Evolutionary conservation across 2,113 vertebrate species (phyloP).

Genomic region (Saguinus midas): DNA sequence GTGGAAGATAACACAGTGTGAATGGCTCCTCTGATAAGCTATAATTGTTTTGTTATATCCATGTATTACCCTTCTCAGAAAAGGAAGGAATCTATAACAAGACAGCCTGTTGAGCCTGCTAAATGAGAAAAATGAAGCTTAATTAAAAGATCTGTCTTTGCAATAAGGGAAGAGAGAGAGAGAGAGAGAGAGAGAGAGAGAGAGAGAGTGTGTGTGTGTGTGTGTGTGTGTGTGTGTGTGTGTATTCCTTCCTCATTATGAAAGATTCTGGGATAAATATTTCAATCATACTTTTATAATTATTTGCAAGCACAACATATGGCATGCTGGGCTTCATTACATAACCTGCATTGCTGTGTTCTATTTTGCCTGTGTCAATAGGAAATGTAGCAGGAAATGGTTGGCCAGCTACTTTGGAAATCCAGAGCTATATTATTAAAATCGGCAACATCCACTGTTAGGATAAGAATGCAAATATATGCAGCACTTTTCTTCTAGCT

Average conservation of each 20-base stretch:
- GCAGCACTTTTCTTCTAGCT: constrained; percentile 23
- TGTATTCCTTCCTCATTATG: constrained; percentile 5
- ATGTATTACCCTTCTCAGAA: not conserved
- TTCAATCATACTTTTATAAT: not conserved
- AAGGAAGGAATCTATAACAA: not conserved
- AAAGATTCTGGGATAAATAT: not conserved
- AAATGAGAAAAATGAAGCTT: not conserved
- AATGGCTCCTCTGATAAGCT: constrained; percentile 6
- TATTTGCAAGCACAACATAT: not conserved
- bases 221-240: rapidly evolving
- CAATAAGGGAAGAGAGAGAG: not conserved
- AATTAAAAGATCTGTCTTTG: constrained; percentile 22
- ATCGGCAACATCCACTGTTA: not conserved
- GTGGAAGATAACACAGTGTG: constrained; percentile 40
- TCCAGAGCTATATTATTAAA: not conserved
- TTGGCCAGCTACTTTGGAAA: not conserved
- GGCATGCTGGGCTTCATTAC: rapidly evolving
- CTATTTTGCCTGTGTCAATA: constrained; percentile 45
- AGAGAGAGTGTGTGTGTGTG: no score
- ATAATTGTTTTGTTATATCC: constrained; percentile 63
- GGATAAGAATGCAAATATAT: not conserved
- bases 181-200: no score
- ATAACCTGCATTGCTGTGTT: rapidly evolving
- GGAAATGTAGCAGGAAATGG: constrained; percentile 55
- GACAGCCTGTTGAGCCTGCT: constrained; percentile 36